Base-by-base conservation (phyloP, 1,140 invertebrate genomes). In the Grapholita molesta region DNA sequence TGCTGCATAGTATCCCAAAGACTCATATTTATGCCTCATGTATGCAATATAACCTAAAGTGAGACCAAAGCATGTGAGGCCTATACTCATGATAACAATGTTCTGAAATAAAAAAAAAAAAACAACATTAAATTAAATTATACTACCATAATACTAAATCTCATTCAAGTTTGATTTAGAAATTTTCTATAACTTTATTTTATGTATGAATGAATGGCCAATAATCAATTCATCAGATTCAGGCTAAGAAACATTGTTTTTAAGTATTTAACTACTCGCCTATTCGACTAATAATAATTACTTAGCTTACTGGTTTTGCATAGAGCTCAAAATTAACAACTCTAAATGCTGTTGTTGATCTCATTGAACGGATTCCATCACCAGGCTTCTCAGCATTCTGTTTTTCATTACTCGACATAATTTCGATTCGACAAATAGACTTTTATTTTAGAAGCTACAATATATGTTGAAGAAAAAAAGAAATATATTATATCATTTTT, bases 291-390 rank as follows among this genome's bases (percentile, higher is more conserved):
- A 66, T 68, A 72, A 71, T 61, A 42, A 11, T 35, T 57, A 55
- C 12, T 57, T 55, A 61, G 89, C 94, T 94, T 94, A 97, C 96
- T 73, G 96, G 96, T 90, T 95, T 96, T 2, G 94, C 93, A 84
- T 97, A 97, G 9, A 97, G 89, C 91, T 97, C 96, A 92, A 96
- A 97, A 91, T 97, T 97, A 6, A 97, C 86, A 18, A 94, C 93
- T 78, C 94, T 92, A 85, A 97, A 97, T 25, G 95, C 92, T 72
- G 91, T 93, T 18, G 94, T 95, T 33, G 94, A 95, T 86, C 89
- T 93, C 42, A 97, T 82, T 3, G 96, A 96, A 65, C 95, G 92
- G 69, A 97, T 93, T 23, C 96, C 96, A 82, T 97, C 96, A 24
- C 96, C 96, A 24, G 96, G 96, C 57, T 86, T 86, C 33, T 86